Evolutionary conservation across 2,888 invertebrate species (phyloP).

Genomic region (Agriopis aurantiaria): DNA sequence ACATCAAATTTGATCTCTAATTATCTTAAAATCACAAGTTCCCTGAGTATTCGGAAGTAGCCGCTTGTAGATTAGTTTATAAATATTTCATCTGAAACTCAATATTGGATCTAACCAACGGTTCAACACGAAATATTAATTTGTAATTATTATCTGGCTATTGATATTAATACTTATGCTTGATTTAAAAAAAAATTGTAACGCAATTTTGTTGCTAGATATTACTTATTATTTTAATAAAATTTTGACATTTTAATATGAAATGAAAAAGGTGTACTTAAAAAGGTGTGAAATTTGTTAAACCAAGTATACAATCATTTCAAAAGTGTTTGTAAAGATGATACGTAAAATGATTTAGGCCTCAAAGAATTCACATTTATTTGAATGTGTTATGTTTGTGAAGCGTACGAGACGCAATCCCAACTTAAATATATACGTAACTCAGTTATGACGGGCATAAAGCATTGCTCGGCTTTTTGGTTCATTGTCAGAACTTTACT

Average conservation of each 20-base stretch:
- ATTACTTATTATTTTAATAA: not conserved
- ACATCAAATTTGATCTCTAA: constrained; percentile 5
- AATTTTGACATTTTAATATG: not conserved
- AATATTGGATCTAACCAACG: constrained; percentile 9
- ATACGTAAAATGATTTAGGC: too few relatives aligned
- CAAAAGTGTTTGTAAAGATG: too few relatives aligned
- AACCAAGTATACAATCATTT: too few relatives aligned
- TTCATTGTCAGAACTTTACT: constrained; percentile 17
- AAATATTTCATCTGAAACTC: constrained; percentile 19
- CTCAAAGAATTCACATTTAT: too few relatives aligned
- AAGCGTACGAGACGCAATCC: not conserved
- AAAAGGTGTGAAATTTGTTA: too few relatives aligned
- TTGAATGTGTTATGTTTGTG: not conserved
- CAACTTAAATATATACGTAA: constrained; percentile 4
- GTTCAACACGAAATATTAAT: constrained; percentile 11
- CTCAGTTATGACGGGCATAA: constrained; percentile 11
- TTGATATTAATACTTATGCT: too few relatives aligned
- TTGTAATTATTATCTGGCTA: constrained; percentile 7
- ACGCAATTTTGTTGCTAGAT: not conserved
- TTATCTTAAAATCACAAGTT: constrained; percentile 15
- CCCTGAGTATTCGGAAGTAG: not conserved
- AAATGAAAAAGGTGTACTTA: too few relatives aligned
- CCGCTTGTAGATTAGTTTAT: constrained; percentile 11
- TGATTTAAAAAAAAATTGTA: too few relatives aligned
- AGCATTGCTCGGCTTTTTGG: constrained; percentile 10